Evolutionary conservation across 2,797 vertebrate genomes (phyloP).

Genomic region (Pyrocephalus nanus): DNA sequence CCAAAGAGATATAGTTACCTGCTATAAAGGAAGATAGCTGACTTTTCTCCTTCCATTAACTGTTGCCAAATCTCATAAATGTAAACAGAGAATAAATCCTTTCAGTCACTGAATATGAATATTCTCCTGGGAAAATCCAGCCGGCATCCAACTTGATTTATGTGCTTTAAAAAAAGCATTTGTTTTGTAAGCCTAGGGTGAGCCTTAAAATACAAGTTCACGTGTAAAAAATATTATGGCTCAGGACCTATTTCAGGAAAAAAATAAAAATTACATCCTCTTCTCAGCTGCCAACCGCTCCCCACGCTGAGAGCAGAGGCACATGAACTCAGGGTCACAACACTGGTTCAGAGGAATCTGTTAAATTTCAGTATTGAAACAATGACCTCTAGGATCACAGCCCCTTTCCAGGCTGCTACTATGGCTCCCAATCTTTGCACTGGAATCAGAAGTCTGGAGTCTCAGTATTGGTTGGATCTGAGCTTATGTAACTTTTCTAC

Average conservation of each 20-base stretch:
- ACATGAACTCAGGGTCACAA: neutral
- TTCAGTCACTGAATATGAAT: slow-evolving; percentile 28
- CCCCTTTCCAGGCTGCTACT: neutral
- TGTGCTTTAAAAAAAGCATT: slow-evolving; percentile 9
- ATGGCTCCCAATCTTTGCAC: neutral
- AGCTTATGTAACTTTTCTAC: neutral
- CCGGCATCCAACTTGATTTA: slow-evolving; percentile 44
- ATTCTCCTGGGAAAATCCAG: slow-evolving; percentile 42
- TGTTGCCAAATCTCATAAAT: slow-evolving; percentile 50
- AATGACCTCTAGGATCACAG: neutral
- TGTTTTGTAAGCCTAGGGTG: slow-evolving; percentile 24
- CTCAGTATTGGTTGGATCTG: neutral
- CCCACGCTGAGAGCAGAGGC: neutral
- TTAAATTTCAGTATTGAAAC: neutral
- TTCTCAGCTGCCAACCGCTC: neutral
- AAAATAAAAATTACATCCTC: neutral
- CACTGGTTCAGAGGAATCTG: neutral
- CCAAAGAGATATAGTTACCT: slow-evolving; percentile 41
- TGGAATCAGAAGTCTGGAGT: neutral
- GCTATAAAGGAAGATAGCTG: slow-evolving; percentile 53
- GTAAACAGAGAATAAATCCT: slow-evolving; percentile 54
- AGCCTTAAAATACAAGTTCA: slow-evolving; percentile 39
- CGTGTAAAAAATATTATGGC: slow-evolving; percentile 21
- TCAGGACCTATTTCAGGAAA: neutral
- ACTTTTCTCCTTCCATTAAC: slow-evolving; percentile 46